These are phyloP conservation scores for Onychomys torridus DNA, from an alignment of 2,797 vertebrate species.

Conservation along the genomic window DNA sequence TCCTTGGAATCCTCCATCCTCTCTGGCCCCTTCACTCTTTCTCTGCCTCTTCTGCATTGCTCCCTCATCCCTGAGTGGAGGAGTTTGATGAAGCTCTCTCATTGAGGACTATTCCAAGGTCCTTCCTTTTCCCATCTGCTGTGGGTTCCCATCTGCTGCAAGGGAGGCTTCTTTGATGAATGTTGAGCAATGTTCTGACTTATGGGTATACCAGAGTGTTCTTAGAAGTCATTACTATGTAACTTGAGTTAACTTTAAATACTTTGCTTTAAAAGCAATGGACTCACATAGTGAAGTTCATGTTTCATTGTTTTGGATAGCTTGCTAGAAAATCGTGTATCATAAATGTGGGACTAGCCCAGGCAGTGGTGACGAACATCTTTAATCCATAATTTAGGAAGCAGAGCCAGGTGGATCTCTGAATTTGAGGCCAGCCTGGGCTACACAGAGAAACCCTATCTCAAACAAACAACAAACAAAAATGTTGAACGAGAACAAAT, in stretches of 20 bases:
- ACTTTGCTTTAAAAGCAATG: constrained; percentile 8
- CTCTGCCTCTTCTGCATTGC: not conserved
- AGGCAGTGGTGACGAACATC: not conserved
- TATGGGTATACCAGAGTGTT: not conserved
- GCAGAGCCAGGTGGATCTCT: not conserved
- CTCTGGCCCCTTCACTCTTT: not conserved
- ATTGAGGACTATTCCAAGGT: not conserved
- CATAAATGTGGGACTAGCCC: not conserved
- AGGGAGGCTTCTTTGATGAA: not conserved
- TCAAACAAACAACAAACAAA: not conserved
- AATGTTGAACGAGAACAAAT: not conserved
- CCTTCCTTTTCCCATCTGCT: not conserved
- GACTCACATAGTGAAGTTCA: not conserved
- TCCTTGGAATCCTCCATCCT: not conserved
- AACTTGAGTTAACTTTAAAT: constrained; percentile 6
- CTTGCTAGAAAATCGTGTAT: not conserved
- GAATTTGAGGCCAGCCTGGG: not conserved
- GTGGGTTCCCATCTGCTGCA: not conserved
- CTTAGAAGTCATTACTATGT: not conserved
- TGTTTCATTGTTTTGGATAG: constrained; percentile 44
- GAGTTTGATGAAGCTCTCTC: not conserved
- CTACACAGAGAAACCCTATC: not conserved
- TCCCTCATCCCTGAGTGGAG: not conserved
- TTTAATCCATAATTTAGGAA: not conserved
- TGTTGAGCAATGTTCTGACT: not conserved